Percentiles rank a stretch among this genome's conserved stretches.
Conservation (phyloP, 2,888 invertebrate species). For the Eupelmus urozonus region DNA sequence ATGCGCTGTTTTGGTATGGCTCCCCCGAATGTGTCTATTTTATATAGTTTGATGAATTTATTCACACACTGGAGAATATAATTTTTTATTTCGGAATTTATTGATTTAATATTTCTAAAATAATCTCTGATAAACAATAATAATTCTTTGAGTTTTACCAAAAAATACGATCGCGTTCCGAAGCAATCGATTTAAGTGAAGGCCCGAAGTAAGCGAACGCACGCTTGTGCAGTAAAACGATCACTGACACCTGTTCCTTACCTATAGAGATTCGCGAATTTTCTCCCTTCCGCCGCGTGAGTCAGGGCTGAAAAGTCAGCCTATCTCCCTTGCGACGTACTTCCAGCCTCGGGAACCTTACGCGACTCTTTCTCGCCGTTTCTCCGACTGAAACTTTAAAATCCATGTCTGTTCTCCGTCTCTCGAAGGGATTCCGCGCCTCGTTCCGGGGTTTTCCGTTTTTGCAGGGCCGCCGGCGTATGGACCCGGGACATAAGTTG, state of each 20-base stretch:
- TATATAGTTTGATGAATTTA: too few relatives aligned
- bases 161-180: too few relatives aligned
- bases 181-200: too few relatives aligned
- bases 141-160: too few relatives aligned
- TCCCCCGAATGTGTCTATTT: too few relatives aligned
- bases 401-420: slow-evolving; percentile 47
- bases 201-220: background rate
- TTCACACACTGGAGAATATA: too few relatives aligned
- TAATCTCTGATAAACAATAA: too few relatives aligned
- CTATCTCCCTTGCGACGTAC: background rate
- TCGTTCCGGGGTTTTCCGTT: slow-evolving; percentile 7
- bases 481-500: slow-evolving; percentile 36
- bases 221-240: background rate
- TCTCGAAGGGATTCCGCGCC: slow-evolving; percentile 43
- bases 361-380: background rate
- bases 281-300: background rate
- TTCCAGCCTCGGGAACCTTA: too few relatives aligned
- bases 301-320: background rate
- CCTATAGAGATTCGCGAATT: slow-evolving; percentile 16
- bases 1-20: too few relatives aligned
- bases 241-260: background rate
- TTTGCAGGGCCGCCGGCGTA: too few relatives aligned
- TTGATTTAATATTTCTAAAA: too few relatives aligned
- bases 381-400: slow-evolving; percentile 48
- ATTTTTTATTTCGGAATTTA: too few relatives aligned